Evolutionary conservation across 2,113 vertebrate species (phyloP).

Genomic region (Mustelus asterias): DNA sequence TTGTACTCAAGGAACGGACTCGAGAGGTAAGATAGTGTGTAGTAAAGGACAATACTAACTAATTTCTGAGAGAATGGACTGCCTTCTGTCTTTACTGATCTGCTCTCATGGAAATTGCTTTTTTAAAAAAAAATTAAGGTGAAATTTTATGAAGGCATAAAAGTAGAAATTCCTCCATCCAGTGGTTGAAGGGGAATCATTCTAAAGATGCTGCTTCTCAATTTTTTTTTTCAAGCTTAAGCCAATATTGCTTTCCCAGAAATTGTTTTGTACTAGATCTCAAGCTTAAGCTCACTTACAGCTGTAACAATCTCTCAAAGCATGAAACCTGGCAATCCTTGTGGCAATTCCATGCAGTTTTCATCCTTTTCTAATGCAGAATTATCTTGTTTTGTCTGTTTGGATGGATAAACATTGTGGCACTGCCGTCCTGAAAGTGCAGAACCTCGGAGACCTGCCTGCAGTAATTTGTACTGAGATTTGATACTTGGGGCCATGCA

Average conservation of each 20-base stretch:
- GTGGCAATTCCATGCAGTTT: not conserved
- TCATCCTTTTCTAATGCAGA: not conserved
- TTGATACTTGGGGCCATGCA: too few relatives aligned
- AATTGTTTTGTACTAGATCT: not conserved
- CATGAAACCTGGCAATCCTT: not conserved
- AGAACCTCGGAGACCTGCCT: not conserved
- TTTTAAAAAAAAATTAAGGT: not conserved
- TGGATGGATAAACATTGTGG: not conserved
- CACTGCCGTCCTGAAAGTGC: not conserved
- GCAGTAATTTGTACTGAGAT: too few relatives aligned
- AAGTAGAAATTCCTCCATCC: not conserved
- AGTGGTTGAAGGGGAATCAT: not conserved
- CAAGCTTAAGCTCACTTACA: not conserved
- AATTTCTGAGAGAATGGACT: not conserved
- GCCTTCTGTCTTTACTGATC: not conserved
- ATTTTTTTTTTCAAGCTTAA: not conserved
- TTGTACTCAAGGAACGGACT: slow-evolving; percentile 79
- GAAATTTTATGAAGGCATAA: not conserved
- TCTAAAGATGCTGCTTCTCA: not conserved
- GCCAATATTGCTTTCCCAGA: not conserved
- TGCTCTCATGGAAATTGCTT: not conserved
- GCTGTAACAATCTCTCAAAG: not conserved
- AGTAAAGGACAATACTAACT: not conserved
- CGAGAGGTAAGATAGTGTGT: slow-evolving; percentile 63
- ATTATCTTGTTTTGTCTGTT: not conserved